Evolutionary conservation across 2,888 invertebrate genomes (phyloP), one percentile per base, ranked within the genome.

Genomic region (Agrochola lychnidis): DNA sequence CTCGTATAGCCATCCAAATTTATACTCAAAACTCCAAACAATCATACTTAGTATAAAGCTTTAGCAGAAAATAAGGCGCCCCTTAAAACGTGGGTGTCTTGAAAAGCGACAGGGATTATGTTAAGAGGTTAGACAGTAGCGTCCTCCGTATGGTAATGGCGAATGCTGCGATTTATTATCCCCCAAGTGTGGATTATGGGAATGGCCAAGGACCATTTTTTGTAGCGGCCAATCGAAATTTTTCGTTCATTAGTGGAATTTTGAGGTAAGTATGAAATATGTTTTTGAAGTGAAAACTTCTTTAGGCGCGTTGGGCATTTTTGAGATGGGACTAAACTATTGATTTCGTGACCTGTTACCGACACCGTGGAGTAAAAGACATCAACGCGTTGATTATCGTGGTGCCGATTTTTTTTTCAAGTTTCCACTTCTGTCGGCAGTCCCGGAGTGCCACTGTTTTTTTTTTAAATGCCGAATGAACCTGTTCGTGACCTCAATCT

Each of bases 81-180:
- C n/a, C 42, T 81, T 76, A 14, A 51, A 67, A 57, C 36, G 61
- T 62, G 76, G 62, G 16, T 63, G 67, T 45, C 76, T 76, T 67
- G 22, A 53, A 67, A 79, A 67, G 56, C 40, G 51, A 7, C 70
- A 63, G 42, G 67, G 79, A 79, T 79, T 79, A 79, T 63, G 79
- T 67, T 67, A 76, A 79, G 82, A 67, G 62, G 66, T 76, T 76
- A 62, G 75, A 61, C 81, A 81, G 75, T 75, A 16, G 42, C 76
- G 12, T 67, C 51, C 67, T 76, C 56, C 82, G 62, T 82, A 62
- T 76, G 57, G 22, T 68, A 76, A 76, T 76, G 67, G 62, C 22
- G n/a, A 51, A 56, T 51, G 0, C 61, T 48, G 40, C 14, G 66
- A 66, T 81, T 79, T 79, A 76, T 76, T 63, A 67, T 57, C 51